These are phyloP conservation scores for Sterrhoptilus dennistouni DNA, from an alignment of 2,113 vertebrate species.

Conservation along the genomic window DNA sequence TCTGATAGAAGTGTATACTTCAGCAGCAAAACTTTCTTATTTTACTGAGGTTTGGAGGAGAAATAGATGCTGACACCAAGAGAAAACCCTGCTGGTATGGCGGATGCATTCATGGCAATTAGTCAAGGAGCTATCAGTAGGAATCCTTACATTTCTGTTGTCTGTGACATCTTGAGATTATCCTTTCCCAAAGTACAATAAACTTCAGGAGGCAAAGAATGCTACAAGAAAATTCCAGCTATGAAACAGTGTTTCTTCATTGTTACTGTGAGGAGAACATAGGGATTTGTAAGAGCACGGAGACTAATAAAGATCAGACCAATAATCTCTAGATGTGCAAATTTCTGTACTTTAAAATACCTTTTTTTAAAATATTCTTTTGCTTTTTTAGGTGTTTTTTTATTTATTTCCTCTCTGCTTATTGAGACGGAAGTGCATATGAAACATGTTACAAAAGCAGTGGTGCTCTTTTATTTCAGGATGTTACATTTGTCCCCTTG, in stretches of 20 bases:
- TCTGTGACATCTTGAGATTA: slow-evolving; percentile 25
- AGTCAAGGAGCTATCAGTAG: slow-evolving; percentile 28
- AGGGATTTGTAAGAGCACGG: not conserved
- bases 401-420: not conserved
- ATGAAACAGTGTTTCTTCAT: not conserved
- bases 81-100: not conserved
- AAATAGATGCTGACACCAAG: not conserved
- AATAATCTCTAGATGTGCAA: not conserved
- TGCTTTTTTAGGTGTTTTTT: not conserved
- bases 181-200: not conserved
- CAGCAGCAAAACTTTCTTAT: not conserved
- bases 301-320: not conserved
- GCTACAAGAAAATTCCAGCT: not conserved
- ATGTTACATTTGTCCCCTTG: not conserved
- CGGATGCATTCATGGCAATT: slow-evolving; percentile 11
- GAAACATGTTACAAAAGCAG: not conserved
- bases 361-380: not conserved
- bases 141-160: slow-evolving; percentile 32
- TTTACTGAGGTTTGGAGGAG: not conserved
- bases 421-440: not conserved
- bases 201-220: not conserved
- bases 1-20: not conserved
- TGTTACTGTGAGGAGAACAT: not conserved
- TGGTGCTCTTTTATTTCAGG: not conserved
- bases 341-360: not conserved